phyloP scores from a whole-genome alignment of 2,888 invertebrate genomes.

The Apamea epomidion region DNA sequence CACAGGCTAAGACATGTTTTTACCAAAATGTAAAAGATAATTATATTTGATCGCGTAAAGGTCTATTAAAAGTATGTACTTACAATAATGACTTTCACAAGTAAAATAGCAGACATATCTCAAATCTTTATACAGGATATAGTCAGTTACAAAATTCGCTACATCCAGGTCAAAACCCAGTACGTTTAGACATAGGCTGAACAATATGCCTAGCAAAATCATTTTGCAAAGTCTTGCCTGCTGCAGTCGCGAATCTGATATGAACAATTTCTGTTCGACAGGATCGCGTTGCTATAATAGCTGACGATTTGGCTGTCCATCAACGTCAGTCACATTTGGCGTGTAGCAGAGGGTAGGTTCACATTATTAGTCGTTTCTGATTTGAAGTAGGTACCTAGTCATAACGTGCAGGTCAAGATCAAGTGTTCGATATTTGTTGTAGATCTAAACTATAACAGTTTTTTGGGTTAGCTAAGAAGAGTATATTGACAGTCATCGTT shows the following conservation, averaged over 20 bases:
- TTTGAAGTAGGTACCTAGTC: conserved; percentile 3
- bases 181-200: conserved; percentile 24
- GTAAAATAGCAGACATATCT: conserved; percentile 75
- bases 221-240: conserved; percentile 41
- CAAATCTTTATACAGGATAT: conserved; percentile 71
- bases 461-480: not conserved
- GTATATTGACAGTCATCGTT: not conserved
- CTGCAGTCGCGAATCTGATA: conserved; percentile 28
- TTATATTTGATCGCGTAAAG: not conserved
- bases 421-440: not conserved
- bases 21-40: not conserved
- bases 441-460: not conserved
- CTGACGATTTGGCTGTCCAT: conserved; percentile 66
- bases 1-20: not conserved
- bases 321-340: conserved; percentile 57
- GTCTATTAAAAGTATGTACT: conserved; percentile 63
- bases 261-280: conserved; percentile 33
- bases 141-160: conserved; percentile 70
- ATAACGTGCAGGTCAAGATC: not conserved
- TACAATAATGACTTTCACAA: conserved; percentile 72
- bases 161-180: conserved; percentile 42
- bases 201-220: conserved; percentile 39
- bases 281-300: conserved; percentile 50
- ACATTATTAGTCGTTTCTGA: conserved; percentile 4
- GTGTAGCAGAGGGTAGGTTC: conserved; percentile 17